A percentile compares a stretch with the other conserved stretches of the same genome.
Evolutionary conservation across 2,888 invertebrate genomes (phyloP).

Genomic region (Pristionchus entomophagus): DNA sequence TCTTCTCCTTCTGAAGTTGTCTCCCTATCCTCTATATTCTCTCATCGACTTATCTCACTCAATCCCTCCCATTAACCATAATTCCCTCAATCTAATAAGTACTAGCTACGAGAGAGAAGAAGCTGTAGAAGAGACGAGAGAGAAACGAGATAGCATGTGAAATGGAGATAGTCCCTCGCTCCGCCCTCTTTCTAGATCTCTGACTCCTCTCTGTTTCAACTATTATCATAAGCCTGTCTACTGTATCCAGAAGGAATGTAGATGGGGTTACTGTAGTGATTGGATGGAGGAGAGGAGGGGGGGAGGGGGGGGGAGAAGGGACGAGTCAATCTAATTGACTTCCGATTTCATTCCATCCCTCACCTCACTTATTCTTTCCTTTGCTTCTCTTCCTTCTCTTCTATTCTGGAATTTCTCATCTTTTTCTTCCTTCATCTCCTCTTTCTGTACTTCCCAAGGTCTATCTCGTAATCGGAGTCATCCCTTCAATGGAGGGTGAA

Average conservation of each 20-base stretch:
- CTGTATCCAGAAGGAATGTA: background rate
- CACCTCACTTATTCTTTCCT: background rate
- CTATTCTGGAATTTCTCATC: background rate
- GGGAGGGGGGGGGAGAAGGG: background rate
- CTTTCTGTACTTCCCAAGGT: background rate
- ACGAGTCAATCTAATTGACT: background rate
- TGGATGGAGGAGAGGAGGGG: background rate
- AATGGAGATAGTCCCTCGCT: background rate
- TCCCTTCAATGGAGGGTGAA: background rate
- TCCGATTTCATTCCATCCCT: conserved; percentile 5
- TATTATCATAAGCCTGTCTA: conserved; percentile 20
- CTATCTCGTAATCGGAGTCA: background rate
- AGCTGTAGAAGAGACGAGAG: background rate
- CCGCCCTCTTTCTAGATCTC: background rate
- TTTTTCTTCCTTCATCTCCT: background rate
- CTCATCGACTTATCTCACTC: background rate
- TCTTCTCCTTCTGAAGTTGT: background rate
- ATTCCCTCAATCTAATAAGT: background rate
- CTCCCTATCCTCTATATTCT: too few relatives aligned
- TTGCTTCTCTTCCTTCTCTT: background rate
- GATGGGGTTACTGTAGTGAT: conserved; percentile 25
- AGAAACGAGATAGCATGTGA: background rate
- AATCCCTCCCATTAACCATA: background rate
- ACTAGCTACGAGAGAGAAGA: background rate
- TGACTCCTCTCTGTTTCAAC: conserved; percentile 12